Percentiles rank a stretch among this genome's conserved stretches.
Conservation (phyloP, 1,140 invertebrate species). For the Hestina assimilis region DNA sequence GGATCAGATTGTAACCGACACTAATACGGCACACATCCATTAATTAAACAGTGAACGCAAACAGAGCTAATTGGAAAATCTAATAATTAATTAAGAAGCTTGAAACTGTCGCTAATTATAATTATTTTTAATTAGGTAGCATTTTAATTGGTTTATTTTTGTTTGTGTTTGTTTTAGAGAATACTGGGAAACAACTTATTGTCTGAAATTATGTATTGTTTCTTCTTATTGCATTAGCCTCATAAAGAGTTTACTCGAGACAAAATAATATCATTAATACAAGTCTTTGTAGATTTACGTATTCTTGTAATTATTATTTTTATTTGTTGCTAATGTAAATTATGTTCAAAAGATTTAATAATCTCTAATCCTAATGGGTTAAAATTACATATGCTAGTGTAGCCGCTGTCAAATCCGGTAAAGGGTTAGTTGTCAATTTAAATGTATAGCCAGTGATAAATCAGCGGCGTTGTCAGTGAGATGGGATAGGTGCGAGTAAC, state of each 20-base stretch:
- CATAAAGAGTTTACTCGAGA: too few relatives aligned
- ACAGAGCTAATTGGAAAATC: conserved; percentile 69
- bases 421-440: conserved; percentile 20
- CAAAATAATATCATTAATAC: too few relatives aligned
- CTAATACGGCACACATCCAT: conserved; percentile 71
- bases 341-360: too few relatives aligned
- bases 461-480: conserved; percentile 52
- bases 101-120: conserved; percentile 28
- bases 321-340: background rate
- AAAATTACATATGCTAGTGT: background rate
- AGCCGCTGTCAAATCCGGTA: conserved; percentile 6
- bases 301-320: too few relatives aligned
- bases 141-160: conserved; percentile 26
- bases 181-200: background rate
- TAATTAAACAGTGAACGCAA: conserved; percentile 66
- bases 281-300: too few relatives aligned
- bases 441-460: conserved; percentile 47
- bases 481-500: conserved; percentile 43
- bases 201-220: too few relatives aligned
- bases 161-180: conserved; percentile 8
- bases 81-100: conserved; percentile 61
- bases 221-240: too few relatives aligned
- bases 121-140: conserved; percentile 25
- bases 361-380: too few relatives aligned
- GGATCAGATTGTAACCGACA: conserved; percentile 70